Conservation (phyloP, 2,888 invertebrate genomes). For the Geophilus truncorum region DNA sequence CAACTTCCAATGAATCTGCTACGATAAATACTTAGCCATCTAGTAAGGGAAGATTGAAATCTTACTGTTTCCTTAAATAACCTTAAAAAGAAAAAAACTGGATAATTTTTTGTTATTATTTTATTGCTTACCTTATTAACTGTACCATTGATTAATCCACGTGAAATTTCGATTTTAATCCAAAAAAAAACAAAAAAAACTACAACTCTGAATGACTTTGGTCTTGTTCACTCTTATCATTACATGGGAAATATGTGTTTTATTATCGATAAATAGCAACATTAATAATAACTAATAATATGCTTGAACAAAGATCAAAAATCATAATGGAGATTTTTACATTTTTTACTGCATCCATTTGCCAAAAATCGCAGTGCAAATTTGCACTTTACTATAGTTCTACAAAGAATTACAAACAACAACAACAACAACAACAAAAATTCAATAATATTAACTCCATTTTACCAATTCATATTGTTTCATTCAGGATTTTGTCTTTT, state of each 20-base stretch:
- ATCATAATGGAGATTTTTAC: background rate
- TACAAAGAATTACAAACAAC: background rate
- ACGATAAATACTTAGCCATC: constrained; percentile 28
- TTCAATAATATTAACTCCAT: background rate
- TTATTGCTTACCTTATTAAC: constrained; percentile 2
- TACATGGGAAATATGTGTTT: background rate
- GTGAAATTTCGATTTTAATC: background rate
- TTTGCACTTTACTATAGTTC: background rate
- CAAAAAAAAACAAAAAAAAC: background rate
- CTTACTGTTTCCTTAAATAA: background rate
- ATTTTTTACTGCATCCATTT: constrained; percentile 11
- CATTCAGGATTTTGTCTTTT: background rate
- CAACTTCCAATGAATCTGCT: constrained; percentile 22
- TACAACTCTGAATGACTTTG: constrained; percentile 20
- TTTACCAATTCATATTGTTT: background rate
- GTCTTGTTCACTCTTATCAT: background rate
- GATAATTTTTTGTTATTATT: background rate
- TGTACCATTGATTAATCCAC: background rate
- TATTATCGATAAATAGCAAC: background rate
- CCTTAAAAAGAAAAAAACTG: background rate
- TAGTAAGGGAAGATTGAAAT: constrained; percentile 2
- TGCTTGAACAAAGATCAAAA: constrained; percentile 2
- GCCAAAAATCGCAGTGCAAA: constrained; percentile 3
- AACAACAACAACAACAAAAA: background rate
- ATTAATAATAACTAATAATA: background rate